A percentile compares a stretch with the other conserved stretches of the same genome.
These are phyloP conservation scores for Notarius lentiginosus DNA, from an alignment of 2,113 vertebrate species.

Conservation along the genomic window DNA sequence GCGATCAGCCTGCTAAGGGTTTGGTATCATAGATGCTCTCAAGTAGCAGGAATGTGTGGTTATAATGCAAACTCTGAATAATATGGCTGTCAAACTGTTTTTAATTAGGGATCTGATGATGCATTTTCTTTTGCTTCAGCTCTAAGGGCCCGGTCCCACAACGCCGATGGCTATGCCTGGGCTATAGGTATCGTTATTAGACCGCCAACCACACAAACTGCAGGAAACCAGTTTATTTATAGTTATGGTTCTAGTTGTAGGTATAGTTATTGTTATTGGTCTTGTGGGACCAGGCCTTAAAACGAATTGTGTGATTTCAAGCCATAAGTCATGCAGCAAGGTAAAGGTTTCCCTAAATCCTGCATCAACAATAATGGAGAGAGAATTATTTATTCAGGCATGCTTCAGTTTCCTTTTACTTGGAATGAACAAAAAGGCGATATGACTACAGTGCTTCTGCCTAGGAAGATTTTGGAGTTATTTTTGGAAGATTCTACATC, in stretches of 20 bases:
- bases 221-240: too few relatives aligned
- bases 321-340: background rate
- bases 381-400: too few relatives aligned
- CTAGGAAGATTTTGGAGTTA: background rate
- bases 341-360: background rate
- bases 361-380: background rate
- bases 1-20: conserved; percentile 19
- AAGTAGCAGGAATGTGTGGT: conserved; percentile 13
- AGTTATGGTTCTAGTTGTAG: too few relatives aligned
- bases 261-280: too few relatives aligned
- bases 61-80: background rate
- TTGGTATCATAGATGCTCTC: conserved; percentile 23
- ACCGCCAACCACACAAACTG: too few relatives aligned
- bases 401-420: background rate
- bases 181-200: too few relatives aligned
- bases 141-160: background rate
- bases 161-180: too few relatives aligned
- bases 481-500: too few relatives aligned
- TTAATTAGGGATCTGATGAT: background rate
- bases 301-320: background rate
- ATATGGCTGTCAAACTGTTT: conserved; percentile 15
- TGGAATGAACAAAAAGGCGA: background rate
- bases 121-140: background rate
- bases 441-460: background rate
- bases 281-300: background rate